Conservation (phyloP, 1,140 invertebrate genomes). For the Copidosoma floridanum region DNA sequence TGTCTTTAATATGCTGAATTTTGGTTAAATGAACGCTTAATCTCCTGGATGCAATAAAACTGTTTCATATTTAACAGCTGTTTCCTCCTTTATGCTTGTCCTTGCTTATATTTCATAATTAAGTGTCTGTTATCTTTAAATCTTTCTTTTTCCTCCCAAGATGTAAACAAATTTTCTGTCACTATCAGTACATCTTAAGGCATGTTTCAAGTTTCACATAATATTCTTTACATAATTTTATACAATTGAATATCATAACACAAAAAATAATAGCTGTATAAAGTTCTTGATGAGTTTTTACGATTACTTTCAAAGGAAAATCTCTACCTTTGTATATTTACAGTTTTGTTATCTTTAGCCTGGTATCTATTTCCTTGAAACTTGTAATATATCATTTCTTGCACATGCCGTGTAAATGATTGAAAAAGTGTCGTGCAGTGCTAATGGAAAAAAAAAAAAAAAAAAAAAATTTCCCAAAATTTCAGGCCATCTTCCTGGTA, state of each 20-base stretch:
- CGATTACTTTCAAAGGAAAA: not conserved
- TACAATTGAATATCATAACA: too few species aligned
- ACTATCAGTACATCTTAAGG: too few species aligned
- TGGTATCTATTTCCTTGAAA: not conserved
- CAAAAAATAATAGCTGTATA: too few species aligned
- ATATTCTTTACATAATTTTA: too few species aligned
- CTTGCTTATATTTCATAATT: not conserved
- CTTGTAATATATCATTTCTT: not conserved
- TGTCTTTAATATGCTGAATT: too few species aligned
- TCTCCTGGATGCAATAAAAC: not conserved
- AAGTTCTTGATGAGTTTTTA: too few species aligned
- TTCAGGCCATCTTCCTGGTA: not conserved
- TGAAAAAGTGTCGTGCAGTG: not conserved
- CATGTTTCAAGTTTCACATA: too few species aligned
- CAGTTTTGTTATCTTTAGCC: not conserved
- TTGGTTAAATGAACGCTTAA: too few species aligned
- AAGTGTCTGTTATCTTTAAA: not conserved
- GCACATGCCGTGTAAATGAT: too few species aligned
- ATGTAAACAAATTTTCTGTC: too few species aligned
- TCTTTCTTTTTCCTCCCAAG: not conserved
- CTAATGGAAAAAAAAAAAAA: not conserved
- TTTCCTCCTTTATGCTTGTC: not conserved
- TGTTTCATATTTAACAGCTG: slow-evolving; percentile 1
- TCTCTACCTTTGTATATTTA: not conserved
- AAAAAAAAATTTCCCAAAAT: not conserved